Percentiles rank a stretch among this genome's conserved stretches.
These are phyloP conservation scores for Psilanteris sp. DNA, from an alignment of 1,140 invertebrate genomes.

Conservation along the genomic window DNA sequence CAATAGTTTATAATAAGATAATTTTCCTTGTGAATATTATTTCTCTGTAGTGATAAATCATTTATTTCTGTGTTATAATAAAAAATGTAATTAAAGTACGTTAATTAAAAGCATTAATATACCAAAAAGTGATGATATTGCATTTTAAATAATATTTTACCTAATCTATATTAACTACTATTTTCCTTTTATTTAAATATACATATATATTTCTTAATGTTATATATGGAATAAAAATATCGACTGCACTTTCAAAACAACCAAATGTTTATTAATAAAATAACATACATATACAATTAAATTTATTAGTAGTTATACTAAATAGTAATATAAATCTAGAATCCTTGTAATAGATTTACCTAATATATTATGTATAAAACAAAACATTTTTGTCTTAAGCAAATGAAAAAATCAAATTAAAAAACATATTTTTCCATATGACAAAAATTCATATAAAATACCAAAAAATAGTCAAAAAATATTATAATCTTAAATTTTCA, in stretches of 20 bases:
- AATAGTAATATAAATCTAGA: conserved; percentile 42
- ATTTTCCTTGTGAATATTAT: too few species aligned
- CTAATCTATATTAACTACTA: neutral
- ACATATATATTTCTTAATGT: neutral
- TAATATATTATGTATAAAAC: conserved; percentile 16
- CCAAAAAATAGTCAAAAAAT: too few species aligned
- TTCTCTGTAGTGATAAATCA: too few species aligned
- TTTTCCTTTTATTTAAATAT: neutral
- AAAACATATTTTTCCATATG: too few species aligned
- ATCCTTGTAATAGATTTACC: conserved; percentile 20
- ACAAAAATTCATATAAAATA: too few species aligned
- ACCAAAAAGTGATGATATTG: too few species aligned
- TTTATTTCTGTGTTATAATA: too few species aligned
- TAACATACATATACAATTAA: conserved; percentile 39
- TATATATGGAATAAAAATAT: neutral
- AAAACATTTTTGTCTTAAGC: neutral
- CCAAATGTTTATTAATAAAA: conserved; percentile 22
- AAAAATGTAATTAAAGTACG: too few species aligned
- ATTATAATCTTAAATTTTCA: too few species aligned
- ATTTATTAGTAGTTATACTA: conserved; percentile 16
- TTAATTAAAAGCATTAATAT: too few species aligned
- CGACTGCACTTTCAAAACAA: neutral
- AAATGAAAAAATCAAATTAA: too few species aligned
- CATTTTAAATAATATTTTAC: conserved; percentile 11
- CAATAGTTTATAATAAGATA: too few species aligned